These are phyloP conservation scores for Papilio helenus DNA, from an alignment of 1,140 invertebrate genomes.

Conservation along the genomic window DNA sequence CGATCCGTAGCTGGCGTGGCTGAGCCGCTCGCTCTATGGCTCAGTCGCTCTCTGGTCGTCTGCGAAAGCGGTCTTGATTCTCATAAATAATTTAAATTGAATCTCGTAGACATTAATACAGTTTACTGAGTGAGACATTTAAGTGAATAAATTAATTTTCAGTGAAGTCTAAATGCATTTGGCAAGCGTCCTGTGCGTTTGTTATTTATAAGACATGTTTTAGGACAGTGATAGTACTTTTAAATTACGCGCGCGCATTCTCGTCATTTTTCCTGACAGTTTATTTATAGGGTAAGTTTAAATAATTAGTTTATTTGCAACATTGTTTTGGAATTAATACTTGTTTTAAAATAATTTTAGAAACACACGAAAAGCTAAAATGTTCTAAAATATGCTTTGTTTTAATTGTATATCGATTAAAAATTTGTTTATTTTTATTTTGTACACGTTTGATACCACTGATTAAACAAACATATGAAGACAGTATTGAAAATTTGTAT, in stretches of 20 bases:
- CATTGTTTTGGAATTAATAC: not conserved
- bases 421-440: too few relatives aligned
- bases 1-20: not conserved
- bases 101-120: not conserved
- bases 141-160: conserved; percentile 40
- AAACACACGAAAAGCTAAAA: too few relatives aligned
- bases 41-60: conserved; percentile 1
- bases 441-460: too few relatives aligned
- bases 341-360: not conserved
- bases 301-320: not conserved
- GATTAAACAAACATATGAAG: too few relatives aligned
- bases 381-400: not conserved
- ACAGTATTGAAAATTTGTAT: too few relatives aligned
- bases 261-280: not conserved
- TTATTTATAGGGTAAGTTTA: not conserved
- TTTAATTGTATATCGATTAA: not conserved
- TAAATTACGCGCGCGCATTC: conserved; percentile 37
- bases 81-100: conserved; percentile 13
- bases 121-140: not conserved
- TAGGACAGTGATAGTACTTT: conserved; percentile 14
- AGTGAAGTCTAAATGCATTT: conserved; percentile 45
- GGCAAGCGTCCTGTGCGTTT: conserved; percentile 43
- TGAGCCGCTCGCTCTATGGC: not conserved
- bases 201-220: conserved; percentile 48
- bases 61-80: not conserved